Conservation (phyloP, 2,113 vertebrate species). For the Tyto alba region DNA sequence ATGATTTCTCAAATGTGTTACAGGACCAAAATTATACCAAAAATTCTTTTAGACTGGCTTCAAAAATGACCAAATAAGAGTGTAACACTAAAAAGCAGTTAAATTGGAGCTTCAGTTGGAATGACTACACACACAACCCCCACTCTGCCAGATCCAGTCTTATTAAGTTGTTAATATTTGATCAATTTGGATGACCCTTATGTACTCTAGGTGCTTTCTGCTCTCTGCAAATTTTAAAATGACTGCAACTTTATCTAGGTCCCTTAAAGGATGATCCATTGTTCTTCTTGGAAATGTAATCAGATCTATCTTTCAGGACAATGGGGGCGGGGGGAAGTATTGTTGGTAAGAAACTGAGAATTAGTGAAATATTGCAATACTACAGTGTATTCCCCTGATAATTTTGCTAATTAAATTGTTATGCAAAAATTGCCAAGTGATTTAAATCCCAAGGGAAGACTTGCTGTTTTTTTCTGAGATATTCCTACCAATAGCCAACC, state of each 20-base stretch:
- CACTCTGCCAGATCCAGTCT: not conserved
- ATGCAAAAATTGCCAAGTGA: constrained; percentile 21
- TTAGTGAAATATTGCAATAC: not conserved
- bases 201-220: not conserved
- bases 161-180: not conserved
- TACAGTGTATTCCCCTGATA: constrained; percentile 21
- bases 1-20: not conserved
- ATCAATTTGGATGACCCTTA: not conserved
- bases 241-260: not conserved
- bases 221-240: not conserved
- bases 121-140: too few species aligned
- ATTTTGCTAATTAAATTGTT: constrained; percentile 65
- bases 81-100: not conserved
- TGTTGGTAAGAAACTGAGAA: constrained; percentile 12
- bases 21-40: not conserved
- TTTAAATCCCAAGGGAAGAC: constrained; percentile 11
- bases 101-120: not conserved
- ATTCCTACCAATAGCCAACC: not conserved
- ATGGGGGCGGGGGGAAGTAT: not conserved
- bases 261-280: not conserved
- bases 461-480: not conserved
- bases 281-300: too few species aligned
- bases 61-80: not conserved
- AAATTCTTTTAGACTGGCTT: not conserved
- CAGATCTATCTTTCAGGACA: not conserved